These are phyloP conservation scores for Labrus mixtus DNA, from an alignment of 2,113 vertebrate species.

Conservation along the genomic window DNA sequence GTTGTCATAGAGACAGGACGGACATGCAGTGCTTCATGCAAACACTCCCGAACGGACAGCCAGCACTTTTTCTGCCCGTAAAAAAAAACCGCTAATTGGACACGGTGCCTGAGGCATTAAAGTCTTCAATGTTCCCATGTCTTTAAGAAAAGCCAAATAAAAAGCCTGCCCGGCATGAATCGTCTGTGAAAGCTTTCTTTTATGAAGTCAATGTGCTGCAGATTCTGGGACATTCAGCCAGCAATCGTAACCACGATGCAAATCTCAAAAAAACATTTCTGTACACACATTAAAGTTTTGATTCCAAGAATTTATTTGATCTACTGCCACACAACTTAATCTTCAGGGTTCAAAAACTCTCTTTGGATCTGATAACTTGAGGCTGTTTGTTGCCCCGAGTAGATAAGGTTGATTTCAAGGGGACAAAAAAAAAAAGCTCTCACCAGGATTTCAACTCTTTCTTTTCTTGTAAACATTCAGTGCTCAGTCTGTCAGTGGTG, in stretches of 20 bases:
- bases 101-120: not conserved
- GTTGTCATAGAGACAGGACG: no score
- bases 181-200: not conserved
- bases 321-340: slow-evolving; percentile 1
- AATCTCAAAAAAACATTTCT: not conserved
- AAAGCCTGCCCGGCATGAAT: no score
- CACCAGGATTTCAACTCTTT: not conserved
- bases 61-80: no score
- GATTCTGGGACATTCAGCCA: not conserved
- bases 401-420: not conserved
- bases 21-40: no score
- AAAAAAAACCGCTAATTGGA: no score
- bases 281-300: no score
- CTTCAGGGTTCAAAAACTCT: not conserved
- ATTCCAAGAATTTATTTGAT: not conserved
- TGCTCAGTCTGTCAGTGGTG: not conserved
- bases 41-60: no score
- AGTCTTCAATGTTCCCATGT: not conserved
- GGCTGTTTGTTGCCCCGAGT: not conserved
- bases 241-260: not conserved
- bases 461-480: not conserved
- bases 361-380: not conserved
- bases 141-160: not conserved
- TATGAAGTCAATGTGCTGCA: not conserved
- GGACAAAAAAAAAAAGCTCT: not conserved